Percentiles rank a stretch among this genome's conserved stretches.
These are phyloP conservation scores for Chrysolina oricalcia DNA, from an alignment of 2,888 invertebrate species.

Conservation along the genomic window DNA sequence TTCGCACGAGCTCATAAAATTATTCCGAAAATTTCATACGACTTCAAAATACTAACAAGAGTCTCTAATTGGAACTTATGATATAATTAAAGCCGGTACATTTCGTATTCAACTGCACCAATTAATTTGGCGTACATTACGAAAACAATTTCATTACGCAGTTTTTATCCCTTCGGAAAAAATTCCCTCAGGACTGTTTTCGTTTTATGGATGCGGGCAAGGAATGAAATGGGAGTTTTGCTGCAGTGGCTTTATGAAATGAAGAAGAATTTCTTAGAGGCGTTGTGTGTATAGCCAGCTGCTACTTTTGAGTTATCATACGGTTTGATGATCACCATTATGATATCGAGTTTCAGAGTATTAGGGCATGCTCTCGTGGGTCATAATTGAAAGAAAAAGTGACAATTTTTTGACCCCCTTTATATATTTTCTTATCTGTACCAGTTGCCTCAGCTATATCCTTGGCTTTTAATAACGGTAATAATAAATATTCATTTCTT, in stretches of 20 bases:
- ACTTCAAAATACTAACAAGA: neutral
- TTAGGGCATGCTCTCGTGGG: no score
- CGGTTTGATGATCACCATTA: no score
- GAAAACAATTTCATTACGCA: slow-evolving; percentile 7
- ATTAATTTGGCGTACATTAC: slow-evolving; percentile 1
- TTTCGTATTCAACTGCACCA: neutral
- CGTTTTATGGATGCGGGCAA: neutral
- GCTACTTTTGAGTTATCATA: neutral
- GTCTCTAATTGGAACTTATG: slow-evolving; percentile 10
- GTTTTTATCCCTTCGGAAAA: neutral
- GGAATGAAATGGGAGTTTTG: neutral
- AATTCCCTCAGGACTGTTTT: neutral
- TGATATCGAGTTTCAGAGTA: no score
- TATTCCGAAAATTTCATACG: neutral
- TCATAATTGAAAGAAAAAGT: no score
- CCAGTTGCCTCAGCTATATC: no score
- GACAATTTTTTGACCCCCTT: no score
- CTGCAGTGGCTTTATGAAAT: neutral
- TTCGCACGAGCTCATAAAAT: neutral
- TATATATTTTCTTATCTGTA: no score
- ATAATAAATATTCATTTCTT: no score
- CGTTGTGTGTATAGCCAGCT: neutral
- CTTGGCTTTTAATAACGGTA: no score
- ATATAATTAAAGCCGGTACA: neutral
- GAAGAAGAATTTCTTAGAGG: no score